Conservation (phyloP, 2,113 vertebrate species). For the Rhea pennata region DNA sequence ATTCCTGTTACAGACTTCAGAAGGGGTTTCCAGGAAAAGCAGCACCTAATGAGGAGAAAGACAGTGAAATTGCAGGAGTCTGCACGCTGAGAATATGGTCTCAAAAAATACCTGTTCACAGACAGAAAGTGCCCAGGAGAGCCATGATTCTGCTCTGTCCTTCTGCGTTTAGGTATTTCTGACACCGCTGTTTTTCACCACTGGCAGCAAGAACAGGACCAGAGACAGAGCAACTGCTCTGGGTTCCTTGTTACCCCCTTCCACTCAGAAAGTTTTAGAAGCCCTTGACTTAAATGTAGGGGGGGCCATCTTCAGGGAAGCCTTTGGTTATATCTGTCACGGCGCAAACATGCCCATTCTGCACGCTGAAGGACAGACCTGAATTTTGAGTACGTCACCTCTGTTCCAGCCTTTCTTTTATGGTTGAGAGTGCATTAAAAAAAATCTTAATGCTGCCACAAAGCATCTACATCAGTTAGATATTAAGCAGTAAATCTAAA, state of each 20-base stretch:
- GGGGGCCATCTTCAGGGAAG: not conserved
- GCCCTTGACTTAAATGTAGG: not conserved
- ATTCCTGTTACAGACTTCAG: not conserved
- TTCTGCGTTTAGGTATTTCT: not conserved
- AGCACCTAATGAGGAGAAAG: not conserved
- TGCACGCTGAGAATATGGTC: not conserved
- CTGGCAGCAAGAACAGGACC: not conserved
- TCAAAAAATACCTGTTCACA: not conserved
- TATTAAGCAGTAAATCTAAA: constrained; percentile 18
- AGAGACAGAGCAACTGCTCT: not conserved
- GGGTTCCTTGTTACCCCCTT: not conserved
- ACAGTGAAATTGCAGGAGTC: not conserved
- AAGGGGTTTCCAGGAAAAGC: not conserved
- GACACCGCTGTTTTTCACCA: not conserved
- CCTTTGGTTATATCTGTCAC: not conserved
- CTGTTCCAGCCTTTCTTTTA: not conserved
- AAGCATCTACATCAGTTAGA: not conserved
- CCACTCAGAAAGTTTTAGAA: not conserved
- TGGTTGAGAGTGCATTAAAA: not conserved
- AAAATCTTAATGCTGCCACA: not conserved
- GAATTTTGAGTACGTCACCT: not conserved
- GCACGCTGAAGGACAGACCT: not conserved
- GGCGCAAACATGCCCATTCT: not conserved
- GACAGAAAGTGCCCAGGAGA: not conserved
- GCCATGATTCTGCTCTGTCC: not conserved